Conservation (phyloP, 2,113 vertebrate genomes). For the Myodes glareolus region DNA sequence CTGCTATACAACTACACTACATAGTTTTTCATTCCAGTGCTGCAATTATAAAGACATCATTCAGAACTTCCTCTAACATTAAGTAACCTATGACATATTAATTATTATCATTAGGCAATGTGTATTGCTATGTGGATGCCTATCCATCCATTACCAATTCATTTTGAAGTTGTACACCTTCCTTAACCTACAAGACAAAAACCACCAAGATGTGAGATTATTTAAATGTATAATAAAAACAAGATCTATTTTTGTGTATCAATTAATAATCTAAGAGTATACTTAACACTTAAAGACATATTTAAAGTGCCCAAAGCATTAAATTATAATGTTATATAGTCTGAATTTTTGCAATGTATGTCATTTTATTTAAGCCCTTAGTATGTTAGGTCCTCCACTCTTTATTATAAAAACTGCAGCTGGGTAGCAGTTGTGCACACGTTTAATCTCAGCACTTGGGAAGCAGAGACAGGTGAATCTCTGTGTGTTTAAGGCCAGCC, state of each 20-base stretch:
- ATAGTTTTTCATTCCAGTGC: not conserved
- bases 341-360: not conserved
- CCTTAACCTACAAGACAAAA: conserved; percentile 4
- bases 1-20: not conserved
- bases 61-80: conserved; percentile 18
- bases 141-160: not conserved
- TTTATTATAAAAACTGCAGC: conserved; percentile 21
- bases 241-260: not conserved
- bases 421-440: too few species aligned
- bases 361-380: not conserved
- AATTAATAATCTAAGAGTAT: conserved; percentile 5
- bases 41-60: conserved; percentile 50
- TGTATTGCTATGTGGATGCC: not conserved
- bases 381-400: not conserved
- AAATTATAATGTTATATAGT: not conserved
- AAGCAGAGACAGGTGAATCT: too few species aligned
- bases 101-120: conserved; percentile 48
- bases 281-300: conserved; percentile 38
- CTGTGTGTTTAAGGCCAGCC: too few species aligned
- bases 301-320: not conserved
- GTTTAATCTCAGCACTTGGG: too few species aligned
- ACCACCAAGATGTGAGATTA: not conserved
- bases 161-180: conserved; percentile 63
- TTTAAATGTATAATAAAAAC: conserved; percentile 46
- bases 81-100: conserved; percentile 28